Evolutionary conservation across 2,888 invertebrate genomes (phyloP), one percentile per base, ranked within the genome.

Genomic region (Parthenolecanium corni): DNA sequence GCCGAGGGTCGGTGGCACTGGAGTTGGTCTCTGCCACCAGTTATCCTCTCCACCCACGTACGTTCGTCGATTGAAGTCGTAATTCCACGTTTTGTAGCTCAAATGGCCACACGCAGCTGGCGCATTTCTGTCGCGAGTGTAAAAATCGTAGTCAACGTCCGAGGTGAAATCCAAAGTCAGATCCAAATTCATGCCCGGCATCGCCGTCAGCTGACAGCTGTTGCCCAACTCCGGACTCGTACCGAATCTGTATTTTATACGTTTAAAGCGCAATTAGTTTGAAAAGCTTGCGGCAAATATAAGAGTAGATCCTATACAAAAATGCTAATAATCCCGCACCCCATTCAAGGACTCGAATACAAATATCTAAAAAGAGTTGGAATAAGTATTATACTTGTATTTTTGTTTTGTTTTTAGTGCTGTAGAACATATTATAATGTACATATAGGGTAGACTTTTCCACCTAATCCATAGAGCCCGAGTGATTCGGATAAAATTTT

Each of bases 121-220:
- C 64, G 84, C 85, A 70, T 85, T 85, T 23, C 85, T 76, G 74
- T 88, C 86, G 36, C 83, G 76, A 69, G 87, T 86, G 71, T 85
- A 89, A 71, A 85, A 88, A 70, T 89, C 89, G 69, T 84, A 89
- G 68, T 85, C 83, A 25, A 79, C 78, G 69, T 85, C 85, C 9
- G 82, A 80, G 0, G 79, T 77, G 67, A 84, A 79, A 67, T 84
- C 83, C 25, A 78, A 74, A 42, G 76, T 74, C 1, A 84, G 71
- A 70, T 88, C 83, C 72, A 88, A 80, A 31, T 82, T 79, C 67
- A 82, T 77, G 52, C 85, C 77, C 0, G 88, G 85, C 52, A 83
- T 77, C 12, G 86, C 83, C 68, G 86, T 81, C 62, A 89, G 74
- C 73, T 89, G 88, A 70, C 89, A 89, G 23, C 84, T 82, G 11